These are phyloP conservation scores for Simalia tracyae DNA, from an alignment of 2,797 vertebrate species.

Conservation along the genomic window DNA sequence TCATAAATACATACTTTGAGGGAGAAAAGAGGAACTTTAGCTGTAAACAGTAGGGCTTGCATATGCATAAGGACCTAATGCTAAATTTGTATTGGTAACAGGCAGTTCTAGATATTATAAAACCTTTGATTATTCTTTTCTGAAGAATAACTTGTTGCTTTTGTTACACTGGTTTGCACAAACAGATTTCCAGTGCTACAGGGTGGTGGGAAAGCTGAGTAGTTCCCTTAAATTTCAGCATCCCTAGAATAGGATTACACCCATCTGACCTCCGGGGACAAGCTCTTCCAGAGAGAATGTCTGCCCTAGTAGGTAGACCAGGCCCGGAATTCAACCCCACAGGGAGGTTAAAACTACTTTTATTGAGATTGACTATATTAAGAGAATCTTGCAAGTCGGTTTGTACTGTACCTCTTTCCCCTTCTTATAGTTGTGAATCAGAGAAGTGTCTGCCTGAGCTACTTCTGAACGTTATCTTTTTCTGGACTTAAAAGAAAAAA, in stretches of 20 bases:
- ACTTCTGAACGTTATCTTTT: not conserved
- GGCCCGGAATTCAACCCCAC: not conserved
- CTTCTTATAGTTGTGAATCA: not conserved
- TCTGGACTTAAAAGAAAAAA: not conserved
- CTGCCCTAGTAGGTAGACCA: not conserved
- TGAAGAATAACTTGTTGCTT: not conserved
- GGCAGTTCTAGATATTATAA: not conserved
- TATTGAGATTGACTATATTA: not conserved
- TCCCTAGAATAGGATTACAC: not conserved
- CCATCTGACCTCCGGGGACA: not conserved
- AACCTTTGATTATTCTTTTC: slow-evolving; percentile 16
- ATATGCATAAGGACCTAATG: not conserved
- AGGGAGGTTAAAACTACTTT: not conserved
- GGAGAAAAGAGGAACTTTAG: not conserved
- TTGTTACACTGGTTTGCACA: not conserved
- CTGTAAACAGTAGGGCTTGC: slow-evolving; percentile 36
- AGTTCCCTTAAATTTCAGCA: not conserved
- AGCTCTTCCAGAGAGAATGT: not conserved
- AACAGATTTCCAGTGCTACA: not conserved
- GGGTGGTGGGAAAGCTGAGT: not conserved
- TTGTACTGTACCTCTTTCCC: not conserved
- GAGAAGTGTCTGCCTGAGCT: not conserved
- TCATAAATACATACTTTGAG: slow-evolving; percentile 28
- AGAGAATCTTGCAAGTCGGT: not conserved
- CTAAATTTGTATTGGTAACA: not conserved